Conservation (phyloP, 2,888 invertebrate genomes). For the Trachelus troglodyta region DNA sequence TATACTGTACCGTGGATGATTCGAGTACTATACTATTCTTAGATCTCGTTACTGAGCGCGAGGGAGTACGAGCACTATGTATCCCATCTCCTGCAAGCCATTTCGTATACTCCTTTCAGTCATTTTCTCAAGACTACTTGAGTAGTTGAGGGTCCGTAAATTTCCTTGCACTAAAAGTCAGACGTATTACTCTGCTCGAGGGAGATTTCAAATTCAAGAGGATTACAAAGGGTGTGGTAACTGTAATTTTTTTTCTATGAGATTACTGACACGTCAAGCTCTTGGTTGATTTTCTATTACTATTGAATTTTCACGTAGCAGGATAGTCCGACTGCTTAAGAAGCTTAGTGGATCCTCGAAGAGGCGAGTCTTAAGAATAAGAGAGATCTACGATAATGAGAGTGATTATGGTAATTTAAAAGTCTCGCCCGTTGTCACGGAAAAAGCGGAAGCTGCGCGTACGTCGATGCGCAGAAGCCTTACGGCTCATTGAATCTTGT, state of each 20-base stretch:
- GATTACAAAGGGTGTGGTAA: background rate
- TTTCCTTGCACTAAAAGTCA: background rate
- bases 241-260: background rate
- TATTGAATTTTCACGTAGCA: background rate
- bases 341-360: background rate
- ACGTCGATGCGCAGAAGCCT: background rate
- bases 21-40: background rate
- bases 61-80: background rate
- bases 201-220: background rate
- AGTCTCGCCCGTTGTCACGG: background rate
- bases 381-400: background rate
- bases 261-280: background rate
- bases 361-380: background rate
- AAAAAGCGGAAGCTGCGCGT: background rate
- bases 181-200: background rate
- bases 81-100: background rate
- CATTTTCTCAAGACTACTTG: background rate
- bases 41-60: background rate
- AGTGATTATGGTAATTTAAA: background rate
- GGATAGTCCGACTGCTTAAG: background rate
- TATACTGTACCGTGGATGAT: background rate
- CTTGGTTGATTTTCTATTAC: background rate
- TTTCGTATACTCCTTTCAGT: background rate
- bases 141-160: background rate
- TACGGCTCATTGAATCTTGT: background rate